phyloP scores from a whole-genome alignment of 2,113 vertebrate genomes.

The Glaucomys volans region DNA sequence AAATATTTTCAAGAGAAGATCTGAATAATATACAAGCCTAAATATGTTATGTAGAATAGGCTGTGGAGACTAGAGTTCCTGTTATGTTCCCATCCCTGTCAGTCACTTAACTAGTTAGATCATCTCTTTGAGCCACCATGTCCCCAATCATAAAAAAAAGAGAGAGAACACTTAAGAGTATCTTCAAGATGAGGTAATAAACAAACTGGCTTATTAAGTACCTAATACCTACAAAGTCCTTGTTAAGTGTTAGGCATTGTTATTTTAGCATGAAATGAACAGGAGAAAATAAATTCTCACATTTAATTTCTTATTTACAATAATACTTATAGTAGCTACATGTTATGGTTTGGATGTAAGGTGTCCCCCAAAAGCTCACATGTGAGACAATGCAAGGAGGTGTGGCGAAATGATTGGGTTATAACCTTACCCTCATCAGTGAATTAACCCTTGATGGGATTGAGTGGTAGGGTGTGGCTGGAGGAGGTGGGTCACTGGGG shows the following conservation, averaged over 20 bases:
- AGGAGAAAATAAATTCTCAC: background rate
- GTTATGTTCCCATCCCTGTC: background rate
- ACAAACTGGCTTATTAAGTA: background rate
- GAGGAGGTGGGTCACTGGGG: too few relatives aligned
- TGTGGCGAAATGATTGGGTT: too few relatives aligned
- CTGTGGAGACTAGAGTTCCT: background rate
- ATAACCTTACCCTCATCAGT: too few relatives aligned
- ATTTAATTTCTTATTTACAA: conserved; percentile 6
- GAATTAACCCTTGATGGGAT: too few relatives aligned
- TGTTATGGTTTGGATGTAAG: too few relatives aligned
- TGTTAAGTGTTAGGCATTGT: background rate
- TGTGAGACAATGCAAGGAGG: too few relatives aligned
- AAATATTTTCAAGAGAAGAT: background rate
- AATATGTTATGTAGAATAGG: background rate
- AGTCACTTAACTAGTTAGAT: background rate
- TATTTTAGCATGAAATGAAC: conserved; percentile 18
- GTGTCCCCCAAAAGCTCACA: too few relatives aligned
- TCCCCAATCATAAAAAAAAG: background rate
- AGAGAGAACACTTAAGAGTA: background rate
- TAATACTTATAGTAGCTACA: background rate
- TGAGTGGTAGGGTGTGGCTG: too few relatives aligned
- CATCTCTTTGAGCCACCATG: background rate
- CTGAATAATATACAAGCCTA: background rate
- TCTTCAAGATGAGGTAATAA: background rate
- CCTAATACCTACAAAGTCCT: background rate